Evolutionary conservation across 2,888 invertebrate species (phyloP), one percentile per base, ranked within the genome.

Genomic region (Villa cingulata): DNA sequence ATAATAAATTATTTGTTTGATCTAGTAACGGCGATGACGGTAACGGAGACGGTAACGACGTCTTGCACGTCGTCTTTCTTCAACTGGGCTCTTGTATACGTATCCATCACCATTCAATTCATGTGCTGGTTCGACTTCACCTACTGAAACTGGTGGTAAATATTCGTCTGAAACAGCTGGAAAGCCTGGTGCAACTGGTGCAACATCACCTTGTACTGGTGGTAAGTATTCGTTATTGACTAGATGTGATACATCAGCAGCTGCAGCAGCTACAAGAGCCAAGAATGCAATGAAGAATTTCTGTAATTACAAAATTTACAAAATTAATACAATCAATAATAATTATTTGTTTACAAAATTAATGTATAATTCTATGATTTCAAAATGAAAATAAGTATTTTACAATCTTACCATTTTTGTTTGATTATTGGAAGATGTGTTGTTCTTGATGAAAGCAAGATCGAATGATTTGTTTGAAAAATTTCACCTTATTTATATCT

Each of bases 21-120:
- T 32, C 29, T 32, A 32, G 12, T 32, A 32, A 32, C 29, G 29
- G 2, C 29, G 29, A 4, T 12, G 29, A 32, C 29, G 29, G 29
- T 32, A 32, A 32, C 29, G 29, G 12, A 32, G 29, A 32, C 29
- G 29, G 29, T 32, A 32, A 12, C 29, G 29, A 16, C 37, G 37
- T 17, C 37, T 16, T 10, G 17, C 17, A 16, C 37, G 16, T 10
- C 18, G 18, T 37, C 37, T 37, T 7, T 17, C 37, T 18, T 18
- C 18, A 17, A 16, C 17, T 16, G 18, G 17, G 29, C 34, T 46
- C 41, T 40, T 46, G 18, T 46, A 46, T 16, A 34, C 40, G 16
- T 46, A 46, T 9, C 45, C 45, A 4, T 46, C 45, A 7, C 41
- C 36, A 32, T 18, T 39, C 2, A 45, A 19, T 17, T 39, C 16